Evolutionary conservation across 2,113 vertebrate genomes (phyloP).

Genomic region (Microtus richardsoni): DNA sequence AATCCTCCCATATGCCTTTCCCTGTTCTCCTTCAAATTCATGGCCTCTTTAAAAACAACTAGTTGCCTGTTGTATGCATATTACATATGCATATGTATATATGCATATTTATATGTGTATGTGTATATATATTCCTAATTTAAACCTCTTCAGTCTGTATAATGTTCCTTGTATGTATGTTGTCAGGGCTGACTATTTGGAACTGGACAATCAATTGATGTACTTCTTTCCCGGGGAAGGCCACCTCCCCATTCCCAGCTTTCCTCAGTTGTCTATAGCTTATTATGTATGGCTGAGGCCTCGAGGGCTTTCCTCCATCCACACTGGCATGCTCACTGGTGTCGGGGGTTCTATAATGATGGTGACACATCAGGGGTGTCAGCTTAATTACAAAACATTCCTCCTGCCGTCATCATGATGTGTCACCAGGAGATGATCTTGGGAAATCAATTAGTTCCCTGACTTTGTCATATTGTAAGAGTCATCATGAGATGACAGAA

Average conservation of each 20-base stretch:
- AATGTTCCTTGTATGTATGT: neutral
- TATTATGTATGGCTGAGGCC: neutral
- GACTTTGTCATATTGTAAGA: neutral
- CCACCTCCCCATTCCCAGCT: neutral
- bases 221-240: neutral
- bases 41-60: neutral
- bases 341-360: neutral
- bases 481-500: neutral
- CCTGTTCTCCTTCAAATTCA: neutral
- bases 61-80: neutral
- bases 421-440: neutral
- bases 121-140: neutral
- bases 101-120: too few species aligned
- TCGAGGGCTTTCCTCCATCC: neutral
- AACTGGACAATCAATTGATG: neutral
- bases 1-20: neutral
- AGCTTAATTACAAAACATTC: neutral
- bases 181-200: neutral
- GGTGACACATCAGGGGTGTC: neutral
- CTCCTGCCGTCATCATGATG: neutral
- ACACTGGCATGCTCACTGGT: neutral
- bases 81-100: too few species aligned
- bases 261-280: neutral
- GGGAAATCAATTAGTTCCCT: neutral
- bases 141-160: too few species aligned